phyloP scores from a whole-genome alignment of 2,888 invertebrate species.

The Heterodera filipjevi region DNA sequence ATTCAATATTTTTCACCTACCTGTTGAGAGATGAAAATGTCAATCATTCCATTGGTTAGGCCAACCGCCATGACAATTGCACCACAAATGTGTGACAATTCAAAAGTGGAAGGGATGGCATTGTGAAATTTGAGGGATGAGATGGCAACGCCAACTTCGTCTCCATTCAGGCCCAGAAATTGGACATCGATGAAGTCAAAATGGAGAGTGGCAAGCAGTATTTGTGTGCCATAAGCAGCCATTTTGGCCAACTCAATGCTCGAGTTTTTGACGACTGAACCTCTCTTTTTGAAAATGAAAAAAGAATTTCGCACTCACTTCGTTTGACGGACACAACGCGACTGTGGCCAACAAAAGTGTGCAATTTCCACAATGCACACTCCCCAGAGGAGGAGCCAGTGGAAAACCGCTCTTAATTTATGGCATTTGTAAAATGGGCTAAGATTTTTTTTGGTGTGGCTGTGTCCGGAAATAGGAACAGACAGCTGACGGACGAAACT shows the following conservation, averaged over 20 bases:
- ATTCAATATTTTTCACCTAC: conserved; percentile 1
- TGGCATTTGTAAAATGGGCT: neutral
- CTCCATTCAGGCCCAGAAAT: neutral
- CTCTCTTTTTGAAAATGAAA: neutral
- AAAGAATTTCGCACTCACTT: neutral
- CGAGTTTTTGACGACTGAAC: no score
- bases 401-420: neutral
- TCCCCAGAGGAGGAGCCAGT: neutral
- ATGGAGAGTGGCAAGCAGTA: conserved; percentile 6
- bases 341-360: neutral
- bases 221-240: neutral
- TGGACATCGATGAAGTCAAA: conserved; percentile 3
- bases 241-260: conserved; percentile 1
- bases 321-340: conserved; percentile 3
- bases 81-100: neutral
- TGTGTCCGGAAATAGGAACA: no score
- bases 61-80: conserved; percentile 47
- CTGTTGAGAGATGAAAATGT: conserved; percentile 28
- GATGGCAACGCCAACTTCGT: neutral
- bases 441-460: no score
- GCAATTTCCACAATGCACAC: conserved; percentile 9
- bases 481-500: no score
- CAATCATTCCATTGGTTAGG: conserved; percentile 49
- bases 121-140: conserved; percentile 3
- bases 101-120: conserved; percentile 2